These are phyloP conservation scores for Melanostoma mellinum DNA, from an alignment of 2,888 invertebrate genomes.

Conservation along the genomic window DNA sequence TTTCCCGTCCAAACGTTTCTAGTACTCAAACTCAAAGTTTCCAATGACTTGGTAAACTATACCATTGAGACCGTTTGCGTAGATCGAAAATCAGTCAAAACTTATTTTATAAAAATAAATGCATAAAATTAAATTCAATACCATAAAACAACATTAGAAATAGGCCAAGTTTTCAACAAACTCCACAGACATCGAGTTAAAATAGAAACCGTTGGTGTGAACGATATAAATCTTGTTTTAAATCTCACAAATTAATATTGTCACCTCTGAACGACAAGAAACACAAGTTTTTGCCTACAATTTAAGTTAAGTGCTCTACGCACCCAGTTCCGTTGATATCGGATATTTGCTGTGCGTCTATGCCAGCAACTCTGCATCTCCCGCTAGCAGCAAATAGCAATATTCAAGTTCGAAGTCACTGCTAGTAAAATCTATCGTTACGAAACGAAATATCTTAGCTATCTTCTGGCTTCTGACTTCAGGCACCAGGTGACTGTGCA, in stretches of 20 bases:
- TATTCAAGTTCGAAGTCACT: constrained; percentile 26
- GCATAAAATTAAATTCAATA: too few species aligned
- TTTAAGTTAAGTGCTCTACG: constrained; percentile 47
- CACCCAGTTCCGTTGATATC: constrained; percentile 38
- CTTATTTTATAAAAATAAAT: too few species aligned
- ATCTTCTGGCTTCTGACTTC: constrained; percentile 27
- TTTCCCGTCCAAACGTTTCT: too few species aligned
- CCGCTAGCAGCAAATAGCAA: constrained; percentile 16
- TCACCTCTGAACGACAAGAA: constrained; percentile 59
- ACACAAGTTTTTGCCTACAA: constrained; percentile 66
- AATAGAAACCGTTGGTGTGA: constrained; percentile 36
- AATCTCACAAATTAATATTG: constrained; percentile 60
- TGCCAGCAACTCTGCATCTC: constrained; percentile 6
- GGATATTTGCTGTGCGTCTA: constrained; percentile 18
- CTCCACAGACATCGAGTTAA: background rate
- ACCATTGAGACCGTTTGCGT: too few species aligned
- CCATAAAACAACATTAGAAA: too few species aligned
- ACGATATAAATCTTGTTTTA: constrained; percentile 47
- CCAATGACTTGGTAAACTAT: too few species aligned
- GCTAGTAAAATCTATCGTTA: constrained; percentile 16
- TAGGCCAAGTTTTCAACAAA: background rate
- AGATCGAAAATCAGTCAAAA: too few species aligned
- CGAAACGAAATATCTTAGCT: constrained; percentile 41
- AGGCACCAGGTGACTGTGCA: constrained; percentile 25
- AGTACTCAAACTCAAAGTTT: too few species aligned